Evolutionary conservation across 2,888 invertebrate species (phyloP).

Genomic region (Dioctria linearis): DNA sequence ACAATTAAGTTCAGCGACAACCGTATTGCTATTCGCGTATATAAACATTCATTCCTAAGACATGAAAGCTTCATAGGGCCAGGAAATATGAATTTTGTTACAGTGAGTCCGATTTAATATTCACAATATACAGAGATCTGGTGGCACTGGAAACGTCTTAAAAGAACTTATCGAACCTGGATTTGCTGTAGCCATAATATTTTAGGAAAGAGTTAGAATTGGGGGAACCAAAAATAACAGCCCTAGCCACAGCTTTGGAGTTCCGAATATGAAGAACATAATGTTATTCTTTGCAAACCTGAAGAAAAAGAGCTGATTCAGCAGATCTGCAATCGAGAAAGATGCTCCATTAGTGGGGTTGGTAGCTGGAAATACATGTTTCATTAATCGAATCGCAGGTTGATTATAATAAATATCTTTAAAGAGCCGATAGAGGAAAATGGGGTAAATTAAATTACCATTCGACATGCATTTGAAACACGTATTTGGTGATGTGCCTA

Average conservation of each 20-base stretch:
- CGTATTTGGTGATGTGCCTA: too few relatives aligned
- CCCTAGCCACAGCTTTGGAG: constrained; percentile 93
- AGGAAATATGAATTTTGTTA: constrained; percentile 75
- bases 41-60: constrained; percentile 78
- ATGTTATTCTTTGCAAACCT: constrained; percentile 86
- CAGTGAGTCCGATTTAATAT: constrained; percentile 88
- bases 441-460: constrained; percentile 75
- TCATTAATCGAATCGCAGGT: constrained; percentile 77
- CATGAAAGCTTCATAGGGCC: constrained; percentile 77
- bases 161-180: constrained; percentile 95
- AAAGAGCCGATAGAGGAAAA: constrained; percentile 67
- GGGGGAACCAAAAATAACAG: constrained; percentile 95
- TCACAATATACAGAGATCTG: too few relatives aligned
- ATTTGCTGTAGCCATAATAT: constrained; percentile 89
- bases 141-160: constrained; percentile 97
- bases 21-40: constrained; percentile 94
- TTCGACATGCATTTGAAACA: constrained; percentile 91
- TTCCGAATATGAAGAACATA: constrained; percentile 97
- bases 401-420: constrained; percentile 71
- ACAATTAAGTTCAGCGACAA: constrained; percentile 98
- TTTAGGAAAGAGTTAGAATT: constrained; percentile 87
- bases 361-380: constrained; percentile 89
- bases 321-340: constrained; percentile 86
- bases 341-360: constrained; percentile 92
- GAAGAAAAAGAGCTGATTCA: constrained; percentile 78